These are phyloP conservation scores for Micropterix aruncella DNA, from an alignment of 2,888 invertebrate species.

Conservation along the genomic window DNA sequence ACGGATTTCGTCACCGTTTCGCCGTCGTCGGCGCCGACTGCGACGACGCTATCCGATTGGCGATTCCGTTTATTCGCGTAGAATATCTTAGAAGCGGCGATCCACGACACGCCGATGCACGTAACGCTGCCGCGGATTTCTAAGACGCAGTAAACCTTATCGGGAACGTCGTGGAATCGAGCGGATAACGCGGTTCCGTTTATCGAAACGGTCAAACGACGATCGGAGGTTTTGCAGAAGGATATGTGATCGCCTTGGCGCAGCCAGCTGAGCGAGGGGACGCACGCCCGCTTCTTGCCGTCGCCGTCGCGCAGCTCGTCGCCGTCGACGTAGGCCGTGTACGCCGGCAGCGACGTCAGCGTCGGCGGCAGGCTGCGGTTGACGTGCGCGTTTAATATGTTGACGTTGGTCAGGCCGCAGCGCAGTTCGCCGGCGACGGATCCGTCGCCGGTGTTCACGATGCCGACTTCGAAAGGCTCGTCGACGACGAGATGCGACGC, in stretches of 20 bases:
- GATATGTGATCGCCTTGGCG: conserved; percentile 67
- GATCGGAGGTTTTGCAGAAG: conserved; percentile 55
- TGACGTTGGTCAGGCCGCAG: conserved; percentile 65
- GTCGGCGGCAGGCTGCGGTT: conserved; percentile 51
- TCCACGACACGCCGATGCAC: background rate
- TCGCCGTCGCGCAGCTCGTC: background rate
- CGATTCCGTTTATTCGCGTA: background rate
- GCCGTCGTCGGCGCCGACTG: background rate
- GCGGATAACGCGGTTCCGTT: conserved; percentile 73
- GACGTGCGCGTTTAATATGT: conserved; percentile 45
- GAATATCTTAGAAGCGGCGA: background rate
- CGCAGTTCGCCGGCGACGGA: conserved; percentile 61
- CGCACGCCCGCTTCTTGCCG: background rate
- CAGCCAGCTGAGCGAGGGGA: conserved; percentile 62
- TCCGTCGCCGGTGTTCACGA: conserved; percentile 40
- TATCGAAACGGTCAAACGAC: conserved; percentile 56
- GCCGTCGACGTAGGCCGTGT: conserved; percentile 54
- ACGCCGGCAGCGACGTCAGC: conserved; percentile 49
- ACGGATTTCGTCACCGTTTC: background rate
- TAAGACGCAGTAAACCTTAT: conserved; percentile 16
- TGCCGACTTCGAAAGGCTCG: conserved; percentile 63
- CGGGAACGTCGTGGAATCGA: conserved; percentile 63
- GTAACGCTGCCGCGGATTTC: background rate
- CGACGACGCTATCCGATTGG: background rate
- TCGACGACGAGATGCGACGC: conserved; percentile 56